These are phyloP conservation scores for Origma solitaria DNA, from an alignment of 2,113 vertebrate genomes.

Conservation along the genomic window DNA sequence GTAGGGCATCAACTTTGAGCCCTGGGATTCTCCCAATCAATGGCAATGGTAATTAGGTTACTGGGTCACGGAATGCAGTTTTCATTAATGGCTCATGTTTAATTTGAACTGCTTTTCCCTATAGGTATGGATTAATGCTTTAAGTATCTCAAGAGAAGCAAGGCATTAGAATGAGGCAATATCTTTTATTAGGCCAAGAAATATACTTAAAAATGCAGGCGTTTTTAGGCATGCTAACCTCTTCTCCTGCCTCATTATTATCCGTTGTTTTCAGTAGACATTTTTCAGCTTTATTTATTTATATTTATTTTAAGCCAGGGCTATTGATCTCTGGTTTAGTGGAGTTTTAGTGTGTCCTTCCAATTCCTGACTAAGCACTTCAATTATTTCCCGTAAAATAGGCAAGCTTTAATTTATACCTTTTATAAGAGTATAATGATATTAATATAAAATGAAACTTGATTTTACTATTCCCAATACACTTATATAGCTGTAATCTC, in stretches of 20 bases:
- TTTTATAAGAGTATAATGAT: background rate
- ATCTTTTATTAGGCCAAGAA: constrained; percentile 27
- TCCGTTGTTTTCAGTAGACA: background rate
- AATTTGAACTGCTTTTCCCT: constrained; percentile 52
- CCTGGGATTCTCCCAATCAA: background rate
- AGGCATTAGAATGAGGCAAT: constrained; percentile 3
- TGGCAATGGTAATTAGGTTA: constrained; percentile 49
- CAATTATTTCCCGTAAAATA: background rate
- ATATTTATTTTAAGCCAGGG: background rate
- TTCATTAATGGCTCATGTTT: constrained; percentile 50
- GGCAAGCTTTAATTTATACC: background rate
- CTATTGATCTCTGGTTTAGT: constrained; percentile 8
- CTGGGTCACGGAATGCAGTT: constrained; percentile 31
- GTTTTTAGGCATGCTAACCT: background rate
- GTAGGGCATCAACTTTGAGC: background rate
- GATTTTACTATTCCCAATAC: constrained; percentile 20
- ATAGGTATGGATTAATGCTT: constrained; percentile 31
- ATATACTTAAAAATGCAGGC: background rate
- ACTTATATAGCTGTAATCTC: background rate
- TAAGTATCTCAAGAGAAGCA: constrained; percentile 28
- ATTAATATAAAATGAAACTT: constrained; percentile 23
- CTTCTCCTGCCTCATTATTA: background rate
- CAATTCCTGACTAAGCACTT: constrained; percentile 14
- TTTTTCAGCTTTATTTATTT: constrained; percentile 4
- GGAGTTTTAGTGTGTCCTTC: background rate